Percentiles rank a stretch among this genome's conserved stretches.
Conservation (phyloP, 2,113 vertebrate genomes). For the Poeciliopsis retropinna region DNA sequence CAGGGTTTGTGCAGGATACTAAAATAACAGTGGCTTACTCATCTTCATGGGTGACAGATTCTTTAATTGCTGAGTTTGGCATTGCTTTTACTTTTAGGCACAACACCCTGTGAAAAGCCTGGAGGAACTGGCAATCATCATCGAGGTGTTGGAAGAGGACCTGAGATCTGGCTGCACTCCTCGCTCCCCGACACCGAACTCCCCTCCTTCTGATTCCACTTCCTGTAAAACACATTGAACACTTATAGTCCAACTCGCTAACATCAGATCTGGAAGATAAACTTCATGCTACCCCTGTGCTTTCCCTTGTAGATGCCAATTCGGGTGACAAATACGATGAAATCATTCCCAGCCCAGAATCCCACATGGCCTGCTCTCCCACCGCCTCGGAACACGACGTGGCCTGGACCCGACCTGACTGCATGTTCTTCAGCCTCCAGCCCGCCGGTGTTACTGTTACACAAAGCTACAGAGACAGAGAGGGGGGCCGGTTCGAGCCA, state of each 20-base stretch:
- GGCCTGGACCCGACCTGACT: slow-evolving; percentile 33
- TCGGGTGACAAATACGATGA: slow-evolving; percentile 59
- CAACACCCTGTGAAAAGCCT: slow-evolving; percentile 73
- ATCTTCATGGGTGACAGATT: not conserved
- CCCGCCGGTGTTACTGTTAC: not conserved
- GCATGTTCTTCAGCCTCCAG: slow-evolving; percentile 22
- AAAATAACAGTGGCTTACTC: too few species aligned
- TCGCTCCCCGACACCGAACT: not conserved
- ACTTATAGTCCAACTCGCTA: not conserved
- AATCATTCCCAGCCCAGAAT: slow-evolving; percentile 55
- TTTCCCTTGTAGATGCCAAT: slow-evolving; percentile 12
- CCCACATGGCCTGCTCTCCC: slow-evolving; percentile 35
- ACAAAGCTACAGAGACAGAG: not conserved
- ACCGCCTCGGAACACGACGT: slow-evolving; percentile 26
- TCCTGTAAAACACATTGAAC: slow-evolving; percentile 22
- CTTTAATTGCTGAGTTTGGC: not conserved
- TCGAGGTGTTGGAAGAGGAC: slow-evolving; percentile 89
- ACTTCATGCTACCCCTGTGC: not conserved
- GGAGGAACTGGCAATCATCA: slow-evolving; percentile 86
- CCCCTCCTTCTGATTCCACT: not conserved
- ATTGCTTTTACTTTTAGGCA: slow-evolving; percentile 60
- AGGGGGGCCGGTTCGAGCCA: not conserved
- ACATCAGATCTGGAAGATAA: not conserved
- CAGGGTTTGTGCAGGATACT: slow-evolving; percentile 72
- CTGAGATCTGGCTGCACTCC: slow-evolving; percentile 65